Conservation (phyloP, 92 coral and sea anemone genomes). For the Porites evermanni region DNA sequence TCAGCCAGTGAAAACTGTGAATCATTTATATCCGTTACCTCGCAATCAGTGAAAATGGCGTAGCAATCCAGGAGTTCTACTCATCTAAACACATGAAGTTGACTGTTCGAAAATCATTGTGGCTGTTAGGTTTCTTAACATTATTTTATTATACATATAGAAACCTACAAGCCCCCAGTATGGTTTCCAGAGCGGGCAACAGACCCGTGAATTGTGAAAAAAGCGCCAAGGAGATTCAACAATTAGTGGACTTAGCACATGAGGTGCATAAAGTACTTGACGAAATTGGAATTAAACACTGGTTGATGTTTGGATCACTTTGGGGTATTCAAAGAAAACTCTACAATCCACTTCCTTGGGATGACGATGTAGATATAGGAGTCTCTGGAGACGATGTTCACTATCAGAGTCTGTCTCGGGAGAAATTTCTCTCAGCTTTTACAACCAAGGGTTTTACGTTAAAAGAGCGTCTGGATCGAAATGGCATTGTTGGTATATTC, state of each 20-base stretch:
- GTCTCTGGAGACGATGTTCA: not conserved
- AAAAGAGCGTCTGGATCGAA: too few species aligned
- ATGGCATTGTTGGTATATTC: not conserved
- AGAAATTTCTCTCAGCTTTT: not conserved
- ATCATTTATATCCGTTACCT: too few species aligned
- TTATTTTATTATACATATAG: not conserved
- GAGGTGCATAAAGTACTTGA: not conserved
- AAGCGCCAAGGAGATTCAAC: too few species aligned
- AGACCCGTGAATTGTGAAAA: not conserved
- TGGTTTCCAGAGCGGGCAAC: not conserved
- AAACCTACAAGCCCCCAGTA: conserved; percentile 4
- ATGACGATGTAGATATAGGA: not conserved
- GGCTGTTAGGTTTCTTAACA: conserved; percentile 3
- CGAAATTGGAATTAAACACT: not conserved
- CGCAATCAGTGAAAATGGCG: too few species aligned
- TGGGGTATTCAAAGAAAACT: not conserved
- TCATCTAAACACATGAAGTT: too few species aligned
- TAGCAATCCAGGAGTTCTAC: too few species aligned
- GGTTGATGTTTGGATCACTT: not conserved
- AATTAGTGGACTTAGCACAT: too few species aligned
- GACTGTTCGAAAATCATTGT: not conserved
- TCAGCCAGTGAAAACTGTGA: too few species aligned
- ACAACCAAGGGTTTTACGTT: not conserved
- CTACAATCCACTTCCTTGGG: not conserved
- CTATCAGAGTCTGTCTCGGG: not conserved